A percentile compares a stretch with the other conserved stretches of the same genome.
These are phyloP conservation scores for Sebastes kiyomatsui DNA, from an alignment of 2,797 vertebrate species.

Conservation along the genomic window DNA sequence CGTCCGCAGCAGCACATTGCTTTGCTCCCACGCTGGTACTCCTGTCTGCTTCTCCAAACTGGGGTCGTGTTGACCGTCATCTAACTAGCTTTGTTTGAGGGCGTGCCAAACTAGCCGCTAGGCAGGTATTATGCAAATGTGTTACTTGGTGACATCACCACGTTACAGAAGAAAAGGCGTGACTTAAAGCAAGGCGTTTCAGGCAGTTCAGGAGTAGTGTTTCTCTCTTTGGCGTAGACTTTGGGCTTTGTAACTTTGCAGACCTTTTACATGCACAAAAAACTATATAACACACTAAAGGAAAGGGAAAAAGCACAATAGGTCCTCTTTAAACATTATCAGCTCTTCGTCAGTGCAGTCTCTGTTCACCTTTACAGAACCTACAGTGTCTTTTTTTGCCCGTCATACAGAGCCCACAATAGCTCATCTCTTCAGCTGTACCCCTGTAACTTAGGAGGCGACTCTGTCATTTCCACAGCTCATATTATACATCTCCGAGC, in stretches of 20 bases:
- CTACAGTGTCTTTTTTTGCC: not conserved
- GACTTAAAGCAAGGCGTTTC: not conserved
- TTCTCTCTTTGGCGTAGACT: not conserved
- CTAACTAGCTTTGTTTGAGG: too few species aligned
- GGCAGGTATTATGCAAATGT: not conserved
- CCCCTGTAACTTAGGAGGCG: conserved; percentile 45
- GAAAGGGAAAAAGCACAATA: not conserved
- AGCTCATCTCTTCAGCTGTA: conserved; percentile 38
- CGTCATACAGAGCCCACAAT: conserved; percentile 12
- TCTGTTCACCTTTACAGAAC: not conserved
- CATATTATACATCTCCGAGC: conserved; percentile 55
- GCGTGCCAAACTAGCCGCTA: too few species aligned
- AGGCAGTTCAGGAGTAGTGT: not conserved
- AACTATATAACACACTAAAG: not conserved
- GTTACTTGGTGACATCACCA: not conserved
- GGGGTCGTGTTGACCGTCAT: too few species aligned
- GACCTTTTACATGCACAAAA: not conserved
- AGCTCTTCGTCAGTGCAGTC: not conserved
- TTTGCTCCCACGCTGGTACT: too few species aligned
- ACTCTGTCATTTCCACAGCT: conserved; percentile 67
- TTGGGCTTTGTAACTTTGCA: not conserved
- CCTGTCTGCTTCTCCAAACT: too few species aligned
- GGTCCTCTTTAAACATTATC: too few species aligned
- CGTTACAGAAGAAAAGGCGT: not conserved
- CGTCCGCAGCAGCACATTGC: too few species aligned